phyloP scores from a whole-genome alignment of 2,888 invertebrate genomes.

The Miltochrista miniata region DNA sequence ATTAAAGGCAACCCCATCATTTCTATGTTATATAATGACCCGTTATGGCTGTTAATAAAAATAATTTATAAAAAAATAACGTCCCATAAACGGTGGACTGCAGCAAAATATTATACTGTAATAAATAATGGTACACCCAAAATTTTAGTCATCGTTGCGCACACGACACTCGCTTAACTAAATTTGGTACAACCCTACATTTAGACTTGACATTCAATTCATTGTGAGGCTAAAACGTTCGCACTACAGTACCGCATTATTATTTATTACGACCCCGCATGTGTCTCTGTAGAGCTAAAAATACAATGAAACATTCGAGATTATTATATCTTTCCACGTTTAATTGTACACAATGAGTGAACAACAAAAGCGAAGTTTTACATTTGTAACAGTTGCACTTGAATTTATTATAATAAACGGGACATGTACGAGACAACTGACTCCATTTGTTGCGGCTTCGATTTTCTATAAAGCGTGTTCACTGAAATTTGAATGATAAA shows the following conservation, averaged over 20 bases:
- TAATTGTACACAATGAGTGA: constrained; percentile 80
- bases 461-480: constrained; percentile 58
- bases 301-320: constrained; percentile 78
- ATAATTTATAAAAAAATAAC: constrained; percentile 73
- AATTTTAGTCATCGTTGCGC: constrained; percentile 70
- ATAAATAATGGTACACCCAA: constrained; percentile 82
- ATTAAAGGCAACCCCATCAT: constrained; percentile 64
- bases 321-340: constrained; percentile 81
- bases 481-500: constrained; percentile 78
- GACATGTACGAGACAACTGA: constrained; percentile 46
- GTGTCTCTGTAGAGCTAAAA: constrained; percentile 68
- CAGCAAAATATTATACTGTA: constrained; percentile 79
- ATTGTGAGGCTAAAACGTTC: constrained; percentile 68
- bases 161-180: constrained; percentile 69
- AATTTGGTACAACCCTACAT: constrained; percentile 74
- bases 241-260: constrained; percentile 54
- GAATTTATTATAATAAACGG: constrained; percentile 57
- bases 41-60: constrained; percentile 74
- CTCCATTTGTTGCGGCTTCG: constrained; percentile 68
- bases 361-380: constrained; percentile 71
- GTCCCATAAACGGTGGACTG: constrained; percentile 73
- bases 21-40: constrained; percentile 74
- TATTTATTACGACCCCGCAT: constrained; percentile 79
- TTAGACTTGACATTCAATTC: constrained; percentile 78
- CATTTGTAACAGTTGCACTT: constrained; percentile 77